Evolutionary conservation across 2,888 invertebrate genomes (phyloP).

Genomic region (Drosophila maculinotata): DNA sequence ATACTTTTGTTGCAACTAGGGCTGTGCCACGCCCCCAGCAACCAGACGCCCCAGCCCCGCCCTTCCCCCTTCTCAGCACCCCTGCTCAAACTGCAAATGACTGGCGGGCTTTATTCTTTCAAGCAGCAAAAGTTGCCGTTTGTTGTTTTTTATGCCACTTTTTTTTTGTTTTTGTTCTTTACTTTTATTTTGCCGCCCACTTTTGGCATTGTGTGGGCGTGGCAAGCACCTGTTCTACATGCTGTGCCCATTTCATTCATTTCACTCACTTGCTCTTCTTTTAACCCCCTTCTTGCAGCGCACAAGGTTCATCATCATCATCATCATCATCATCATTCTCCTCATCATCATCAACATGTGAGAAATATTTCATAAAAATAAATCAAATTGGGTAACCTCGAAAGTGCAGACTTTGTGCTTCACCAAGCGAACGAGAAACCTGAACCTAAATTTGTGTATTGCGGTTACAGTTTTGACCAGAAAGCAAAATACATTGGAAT

Average conservation of each 20-base stretch:
- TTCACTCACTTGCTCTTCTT: conserved; percentile 59
- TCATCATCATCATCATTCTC: conserved; percentile 12
- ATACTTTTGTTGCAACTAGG: conserved; percentile 78
- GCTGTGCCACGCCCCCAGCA: conserved; percentile 36
- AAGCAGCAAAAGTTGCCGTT: conserved; percentile 46
- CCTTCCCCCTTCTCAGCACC: not conserved
- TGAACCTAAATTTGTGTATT: not conserved
- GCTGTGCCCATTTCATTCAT: conserved; percentile 52
- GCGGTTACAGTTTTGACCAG: not conserved
- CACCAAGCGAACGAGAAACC: not conserved
- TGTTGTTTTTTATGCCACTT: conserved; percentile 20
- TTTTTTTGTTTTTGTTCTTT: not conserved
- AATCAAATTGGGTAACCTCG: conserved; percentile 9
- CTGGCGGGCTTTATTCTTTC: conserved; percentile 54
- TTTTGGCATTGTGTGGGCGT: conserved; percentile 63
- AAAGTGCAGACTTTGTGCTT: not conserved
- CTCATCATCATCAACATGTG: conserved; percentile 8
- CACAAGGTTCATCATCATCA: conserved; percentile 18
- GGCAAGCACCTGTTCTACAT: conserved; percentile 47
- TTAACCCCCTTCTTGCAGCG: conserved; percentile 18
- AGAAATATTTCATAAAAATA: conserved; percentile 21
- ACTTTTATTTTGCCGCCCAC: conserved; percentile 6
- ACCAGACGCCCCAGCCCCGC: conserved; percentile 9
- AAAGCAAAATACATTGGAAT: no score
- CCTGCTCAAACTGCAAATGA: conserved; percentile 52